A percentile compares a stretch with the other conserved stretches of the same genome.
phyloP scores from a whole-genome alignment of 2,797 vertebrate species.

The Scarus forsteni region DNA sequence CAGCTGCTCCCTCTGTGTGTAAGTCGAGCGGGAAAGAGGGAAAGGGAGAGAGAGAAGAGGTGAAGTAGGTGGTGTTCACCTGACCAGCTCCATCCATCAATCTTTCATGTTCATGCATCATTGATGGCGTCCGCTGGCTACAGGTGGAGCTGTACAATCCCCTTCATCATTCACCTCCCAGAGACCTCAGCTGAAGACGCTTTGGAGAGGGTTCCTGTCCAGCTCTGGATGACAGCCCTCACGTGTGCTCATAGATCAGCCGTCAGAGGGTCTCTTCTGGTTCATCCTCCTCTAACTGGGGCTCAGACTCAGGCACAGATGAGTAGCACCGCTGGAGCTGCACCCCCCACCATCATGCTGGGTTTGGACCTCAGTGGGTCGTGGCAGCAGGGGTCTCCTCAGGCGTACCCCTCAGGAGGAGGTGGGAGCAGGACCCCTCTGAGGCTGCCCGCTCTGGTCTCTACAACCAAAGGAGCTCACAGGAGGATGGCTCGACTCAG shows the following conservation, averaged over 20 bases:
- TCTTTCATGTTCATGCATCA: constrained; percentile 82
- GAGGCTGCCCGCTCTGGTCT: constrained; percentile 71
- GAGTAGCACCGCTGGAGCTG: constrained; percentile 51
- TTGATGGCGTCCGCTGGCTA: constrained; percentile 70
- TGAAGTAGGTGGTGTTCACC: constrained; percentile 60
- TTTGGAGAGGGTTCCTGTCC: neutral
- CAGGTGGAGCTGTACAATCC: constrained; percentile 40
- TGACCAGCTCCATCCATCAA: constrained; percentile 71
- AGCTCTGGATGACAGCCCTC: neutral
- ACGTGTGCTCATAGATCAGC: neutral
- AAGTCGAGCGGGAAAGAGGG: constrained; percentile 67
- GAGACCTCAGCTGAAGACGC: constrained; percentile 8
- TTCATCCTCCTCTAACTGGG: constrained; percentile 20
- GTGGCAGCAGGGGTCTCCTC: constrained; percentile 52
- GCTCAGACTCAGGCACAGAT: constrained; percentile 48
- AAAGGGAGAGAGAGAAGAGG: constrained; percentile 39
- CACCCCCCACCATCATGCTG: constrained; percentile 36
- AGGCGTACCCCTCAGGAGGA: constrained; percentile 40
- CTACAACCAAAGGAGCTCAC: constrained; percentile 41
- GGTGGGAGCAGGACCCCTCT: constrained; percentile 47
- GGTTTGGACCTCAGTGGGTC: constrained; percentile 46
- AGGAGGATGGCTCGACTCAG: constrained; percentile 67
- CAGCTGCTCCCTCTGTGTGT: constrained; percentile 61
- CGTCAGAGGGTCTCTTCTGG: neutral
- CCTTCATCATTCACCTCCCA: constrained; percentile 34